These are phyloP conservation scores for Globodera ellingtonae DNA, from an alignment of 1,140 invertebrate genomes.

Conservation along the genomic window DNA sequence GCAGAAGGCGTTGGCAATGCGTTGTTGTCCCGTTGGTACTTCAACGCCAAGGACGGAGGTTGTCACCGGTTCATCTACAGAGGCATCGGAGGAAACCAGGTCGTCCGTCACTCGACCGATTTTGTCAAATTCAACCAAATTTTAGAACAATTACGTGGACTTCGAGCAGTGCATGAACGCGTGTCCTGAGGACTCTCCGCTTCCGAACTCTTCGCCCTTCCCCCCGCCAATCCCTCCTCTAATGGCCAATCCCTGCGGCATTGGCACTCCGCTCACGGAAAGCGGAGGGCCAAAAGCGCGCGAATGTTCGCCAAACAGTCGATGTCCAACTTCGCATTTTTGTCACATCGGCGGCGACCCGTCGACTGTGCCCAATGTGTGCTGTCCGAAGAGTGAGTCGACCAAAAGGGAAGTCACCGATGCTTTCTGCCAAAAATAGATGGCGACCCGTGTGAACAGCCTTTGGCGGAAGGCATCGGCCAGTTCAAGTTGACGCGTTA, in stretches of 20 bases:
- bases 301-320: constrained; percentile 27
- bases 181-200: constrained; percentile 49
- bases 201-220: background rate
- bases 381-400: constrained; percentile 58
- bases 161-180: constrained; percentile 43
- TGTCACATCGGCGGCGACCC: constrained; percentile 52
- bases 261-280: constrained; percentile 51
- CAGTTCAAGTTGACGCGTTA: constrained; percentile 50
- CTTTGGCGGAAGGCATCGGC: constrained; percentile 50
- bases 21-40: constrained; percentile 55
- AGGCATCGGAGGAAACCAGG: constrained; percentile 62
- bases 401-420: background rate
- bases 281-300: constrained; percentile 34
- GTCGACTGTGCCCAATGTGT: constrained; percentile 42
- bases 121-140: constrained; percentile 40
- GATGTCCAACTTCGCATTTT: constrained; percentile 56
- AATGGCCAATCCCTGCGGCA: constrained; percentile 54
- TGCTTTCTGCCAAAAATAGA: constrained; percentile 37
- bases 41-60: constrained; percentile 49
- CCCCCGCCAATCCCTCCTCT: constrained; percentile 34
- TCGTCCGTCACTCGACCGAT: constrained; percentile 35
- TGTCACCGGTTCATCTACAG: constrained; percentile 62
- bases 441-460: constrained; percentile 60
- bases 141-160: constrained; percentile 48
- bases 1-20: constrained; percentile 53